phyloP scores from a whole-genome alignment of 1,140 invertebrate species.

The Octopus sinensis region DNA sequence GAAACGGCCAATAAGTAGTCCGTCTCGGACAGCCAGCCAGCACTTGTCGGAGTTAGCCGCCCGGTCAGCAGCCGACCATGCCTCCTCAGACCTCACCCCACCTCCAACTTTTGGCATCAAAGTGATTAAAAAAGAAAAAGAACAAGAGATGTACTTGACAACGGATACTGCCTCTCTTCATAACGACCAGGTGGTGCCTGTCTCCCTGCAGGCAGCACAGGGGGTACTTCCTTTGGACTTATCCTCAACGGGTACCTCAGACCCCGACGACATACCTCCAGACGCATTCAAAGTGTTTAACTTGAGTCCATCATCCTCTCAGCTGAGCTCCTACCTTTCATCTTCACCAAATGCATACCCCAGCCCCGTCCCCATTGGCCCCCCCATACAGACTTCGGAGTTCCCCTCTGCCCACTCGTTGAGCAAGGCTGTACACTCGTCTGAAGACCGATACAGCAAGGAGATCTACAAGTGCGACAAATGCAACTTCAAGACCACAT shows the following conservation, averaged over 20 bases:
- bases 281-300: constrained; percentile 14
- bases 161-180: neutral
- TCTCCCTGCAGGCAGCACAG: neutral
- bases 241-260: neutral
- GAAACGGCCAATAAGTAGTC: neutral
- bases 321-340: neutral
- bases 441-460: neutral
- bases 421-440: neutral
- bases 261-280: neutral
- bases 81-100: neutral
- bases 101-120: neutral
- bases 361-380: neutral
- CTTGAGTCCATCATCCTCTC: neutral
- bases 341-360: neutral
- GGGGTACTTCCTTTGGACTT: neutral
- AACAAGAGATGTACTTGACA: neutral
- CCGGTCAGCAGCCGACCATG: neutral
- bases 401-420: neutral
- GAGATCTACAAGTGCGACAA: constrained; percentile 5
- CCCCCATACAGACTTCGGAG: neutral
- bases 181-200: neutral
- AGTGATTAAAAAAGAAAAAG: constrained; percentile 3
- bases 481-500: constrained; percentile 9
- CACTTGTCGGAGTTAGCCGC: neutral
- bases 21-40: neutral